A percentile compares a stretch with the other conserved stretches of the same genome.
Conservation (phyloP, 1,140 invertebrate species). For the Drosophila pseudoananassae region DNA sequence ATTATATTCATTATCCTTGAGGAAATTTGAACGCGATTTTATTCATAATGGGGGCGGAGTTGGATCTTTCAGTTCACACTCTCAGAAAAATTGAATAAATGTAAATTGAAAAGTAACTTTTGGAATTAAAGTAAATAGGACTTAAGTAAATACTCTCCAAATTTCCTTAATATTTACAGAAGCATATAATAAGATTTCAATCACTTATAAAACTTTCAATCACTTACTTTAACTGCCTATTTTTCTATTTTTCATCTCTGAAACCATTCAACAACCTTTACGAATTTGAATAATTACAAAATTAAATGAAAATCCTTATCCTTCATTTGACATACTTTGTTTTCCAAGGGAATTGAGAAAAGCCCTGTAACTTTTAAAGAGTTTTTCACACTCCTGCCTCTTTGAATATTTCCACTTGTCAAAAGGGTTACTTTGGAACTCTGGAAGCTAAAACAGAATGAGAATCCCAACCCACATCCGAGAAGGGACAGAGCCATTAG, state of each 20-base stretch:
- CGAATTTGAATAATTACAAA: too few species aligned
- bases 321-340: neutral
- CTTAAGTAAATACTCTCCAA: too few species aligned
- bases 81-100: too few species aligned
- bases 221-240: too few species aligned
- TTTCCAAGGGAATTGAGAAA: neutral
- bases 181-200: too few species aligned
- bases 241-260: neutral
- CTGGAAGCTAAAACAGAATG: slow-evolving; percentile 9
- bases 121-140: too few species aligned
- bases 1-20: slow-evolving; percentile 28
- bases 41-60: neutral
- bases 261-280: neutral
- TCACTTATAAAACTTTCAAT: too few species aligned
- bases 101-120: too few species aligned
- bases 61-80: neutral
- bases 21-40: neutral
- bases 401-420: slow-evolving; percentile 11
- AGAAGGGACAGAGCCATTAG: slow-evolving; percentile 18
- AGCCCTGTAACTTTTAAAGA: neutral
- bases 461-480: slow-evolving; percentile 25
- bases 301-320: too few species aligned
- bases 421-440: slow-evolving; percentile 2
- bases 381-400: neutral
- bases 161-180: too few species aligned